Evolutionary conservation across 2,888 invertebrate genomes (phyloP).

Genomic region (Perithous albicinctus): DNA sequence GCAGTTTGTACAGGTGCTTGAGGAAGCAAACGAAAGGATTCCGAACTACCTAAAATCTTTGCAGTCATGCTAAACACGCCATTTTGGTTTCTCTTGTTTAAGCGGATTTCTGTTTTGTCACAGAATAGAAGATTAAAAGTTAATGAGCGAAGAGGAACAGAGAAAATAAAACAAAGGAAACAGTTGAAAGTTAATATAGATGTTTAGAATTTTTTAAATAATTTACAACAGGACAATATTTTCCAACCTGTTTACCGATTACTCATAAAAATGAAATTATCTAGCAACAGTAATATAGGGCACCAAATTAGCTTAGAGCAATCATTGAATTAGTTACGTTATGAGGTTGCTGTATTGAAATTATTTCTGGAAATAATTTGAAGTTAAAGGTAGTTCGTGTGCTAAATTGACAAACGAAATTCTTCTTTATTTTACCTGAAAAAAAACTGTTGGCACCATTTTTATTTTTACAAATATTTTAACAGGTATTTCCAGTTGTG

Average conservation of each 20-base stretch:
- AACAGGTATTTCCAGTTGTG: constrained; percentile 1
- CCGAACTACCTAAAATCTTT: not conserved
- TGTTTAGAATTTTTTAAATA: not conserved
- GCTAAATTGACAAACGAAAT: not conserved
- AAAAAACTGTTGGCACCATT: not conserved
- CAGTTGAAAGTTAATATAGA: not conserved
- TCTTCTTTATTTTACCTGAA: not conserved
- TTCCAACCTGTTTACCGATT: not conserved
- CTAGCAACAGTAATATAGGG: not conserved
- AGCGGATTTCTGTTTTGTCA: no score
- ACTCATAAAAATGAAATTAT: not conserved
- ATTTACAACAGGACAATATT: not conserved
- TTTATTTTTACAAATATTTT: not conserved
- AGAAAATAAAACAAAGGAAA: not conserved
- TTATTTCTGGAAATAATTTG: not conserved
- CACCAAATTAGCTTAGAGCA: not conserved
- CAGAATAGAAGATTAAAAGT: not conserved
- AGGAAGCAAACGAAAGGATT: not conserved
- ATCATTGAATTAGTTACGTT: not conserved
- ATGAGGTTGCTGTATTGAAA: not conserved
- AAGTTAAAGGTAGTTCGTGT: not conserved
- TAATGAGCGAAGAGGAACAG: not conserved
- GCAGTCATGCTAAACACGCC: not conserved
- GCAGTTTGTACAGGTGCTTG: not conserved
- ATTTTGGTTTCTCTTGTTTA: not conserved